phyloP scores from a whole-genome alignment of 2,888 invertebrate genomes.

The Cenopis cana region DNA sequence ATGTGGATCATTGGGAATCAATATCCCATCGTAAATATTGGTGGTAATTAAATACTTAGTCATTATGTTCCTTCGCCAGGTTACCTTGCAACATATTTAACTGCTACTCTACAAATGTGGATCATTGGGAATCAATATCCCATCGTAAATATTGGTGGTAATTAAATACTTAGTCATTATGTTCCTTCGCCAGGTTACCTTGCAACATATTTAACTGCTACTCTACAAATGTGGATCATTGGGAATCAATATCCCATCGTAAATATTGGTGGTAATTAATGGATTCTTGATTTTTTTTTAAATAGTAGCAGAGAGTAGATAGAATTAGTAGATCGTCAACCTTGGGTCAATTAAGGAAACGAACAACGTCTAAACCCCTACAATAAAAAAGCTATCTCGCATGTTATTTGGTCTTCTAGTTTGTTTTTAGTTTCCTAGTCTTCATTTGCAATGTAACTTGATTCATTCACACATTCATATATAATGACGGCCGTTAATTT shows the following conservation, averaged over 20 bases:
- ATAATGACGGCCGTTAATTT: too few species aligned
- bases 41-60: conserved; percentile 66
- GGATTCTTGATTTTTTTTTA: too few species aligned
- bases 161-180: conserved; percentile 47
- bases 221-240: conserved; percentile 69
- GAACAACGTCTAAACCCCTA: neutral
- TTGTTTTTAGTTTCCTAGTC: too few species aligned
- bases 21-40: conserved; percentile 63
- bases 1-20: conserved; percentile 69
- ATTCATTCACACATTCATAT: too few species aligned
- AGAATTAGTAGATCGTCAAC: neutral
- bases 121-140: conserved; percentile 65
- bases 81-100: conserved; percentile 66
- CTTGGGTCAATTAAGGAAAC: neutral
- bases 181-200: conserved; percentile 59
- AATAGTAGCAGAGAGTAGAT: neutral
- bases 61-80: conserved; percentile 56
- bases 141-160: conserved; percentile 75
- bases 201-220: conserved; percentile 71
- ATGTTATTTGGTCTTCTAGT: too few species aligned
- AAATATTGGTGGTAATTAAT: conserved; percentile 76
- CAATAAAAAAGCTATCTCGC: neutral
- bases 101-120: conserved; percentile 70
- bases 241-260: conserved; percentile 60
- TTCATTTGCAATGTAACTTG: too few species aligned